A percentile compares a stretch with the other conserved stretches of the same genome.
phyloP scores from a whole-genome alignment of 1,140 invertebrate species.

The Philotrypesis tridentata region DNA sequence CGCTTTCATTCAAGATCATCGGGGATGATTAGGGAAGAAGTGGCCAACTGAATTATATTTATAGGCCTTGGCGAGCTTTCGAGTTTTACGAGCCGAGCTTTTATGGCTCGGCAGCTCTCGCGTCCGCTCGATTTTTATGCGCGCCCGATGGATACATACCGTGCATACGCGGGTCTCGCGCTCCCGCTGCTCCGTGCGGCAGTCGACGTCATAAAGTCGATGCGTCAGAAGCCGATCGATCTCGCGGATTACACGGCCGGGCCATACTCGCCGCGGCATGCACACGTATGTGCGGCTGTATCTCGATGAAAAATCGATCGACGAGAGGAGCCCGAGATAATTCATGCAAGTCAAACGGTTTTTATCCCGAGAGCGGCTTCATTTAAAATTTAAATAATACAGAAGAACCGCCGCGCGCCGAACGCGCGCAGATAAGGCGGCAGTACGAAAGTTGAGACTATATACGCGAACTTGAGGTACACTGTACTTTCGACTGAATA shows the following conservation, averaged over 20 bases:
- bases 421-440: slow-evolving; percentile 54
- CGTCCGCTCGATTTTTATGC: neutral
- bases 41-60: neutral
- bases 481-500: slow-evolving; percentile 35
- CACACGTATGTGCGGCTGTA: too few relatives aligned
- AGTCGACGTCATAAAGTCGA: neutral
- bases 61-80: neutral
- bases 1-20: neutral
- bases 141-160: too few relatives aligned
- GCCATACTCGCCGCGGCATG: too few relatives aligned
- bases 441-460: slow-evolving; percentile 13
- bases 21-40: neutral
- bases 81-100: neutral
- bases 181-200: too few relatives aligned
- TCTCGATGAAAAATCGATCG: slow-evolving; percentile 18
- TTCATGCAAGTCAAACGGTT: slow-evolving; percentile 63
- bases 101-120: too few relatives aligned
- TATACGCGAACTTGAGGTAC: slow-evolving; percentile 17
- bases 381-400: slow-evolving; percentile 63
- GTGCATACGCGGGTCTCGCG: too few relatives aligned
- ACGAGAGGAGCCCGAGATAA: slow-evolving; percentile 53
- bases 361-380: slow-evolving; percentile 58
- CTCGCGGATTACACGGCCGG: neutral
- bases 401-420: too few relatives aligned
- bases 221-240: neutral